Evolutionary conservation across 2,888 invertebrate genomes (phyloP).

Genomic region (Thera obeliscata): DNA sequence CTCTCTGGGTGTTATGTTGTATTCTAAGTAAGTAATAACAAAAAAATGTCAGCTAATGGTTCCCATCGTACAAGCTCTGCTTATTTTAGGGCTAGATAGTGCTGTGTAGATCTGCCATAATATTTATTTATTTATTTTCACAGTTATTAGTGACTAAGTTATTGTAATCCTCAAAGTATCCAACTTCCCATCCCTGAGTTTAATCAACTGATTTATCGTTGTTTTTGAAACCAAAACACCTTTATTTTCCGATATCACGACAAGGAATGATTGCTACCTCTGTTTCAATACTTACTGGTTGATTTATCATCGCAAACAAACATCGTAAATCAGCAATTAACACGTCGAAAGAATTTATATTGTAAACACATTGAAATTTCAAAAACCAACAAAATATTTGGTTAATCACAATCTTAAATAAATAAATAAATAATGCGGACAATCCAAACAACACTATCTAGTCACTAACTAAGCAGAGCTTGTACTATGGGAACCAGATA

Average conservation of each 20-base stretch:
- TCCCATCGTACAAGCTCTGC: too few species aligned
- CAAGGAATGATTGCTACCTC: constrained; percentile 21
- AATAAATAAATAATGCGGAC: too few species aligned
- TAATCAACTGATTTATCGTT: constrained; percentile 28
- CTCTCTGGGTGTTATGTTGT: too few species aligned
- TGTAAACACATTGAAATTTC: constrained; percentile 12
- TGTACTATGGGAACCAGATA: too few species aligned
- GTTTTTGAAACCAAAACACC: constrained; percentile 31
- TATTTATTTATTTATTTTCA: too few species aligned
- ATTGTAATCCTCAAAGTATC: background rate
- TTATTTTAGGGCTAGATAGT: too few species aligned
- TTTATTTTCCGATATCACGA: constrained; percentile 36
- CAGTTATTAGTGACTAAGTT: background rate
- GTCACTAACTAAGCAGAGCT: too few species aligned
- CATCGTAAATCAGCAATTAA: constrained; percentile 38
- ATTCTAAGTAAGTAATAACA: too few species aligned
- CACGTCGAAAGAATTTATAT: constrained; percentile 32
- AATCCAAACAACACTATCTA: too few species aligned
- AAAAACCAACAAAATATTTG: constrained; percentile 13
- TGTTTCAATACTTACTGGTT: constrained; percentile 31
- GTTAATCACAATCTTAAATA: too few species aligned
- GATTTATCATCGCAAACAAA: constrained; percentile 36
- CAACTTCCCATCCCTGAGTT: constrained; percentile 7
- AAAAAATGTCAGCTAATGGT: too few species aligned
- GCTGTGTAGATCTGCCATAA: too few species aligned